Percentiles rank a stretch among this genome's conserved stretches.
These are phyloP conservation scores for Agrilus cyanescens DNA, from an alignment of 2,888 invertebrate species.

Conservation along the genomic window DNA sequence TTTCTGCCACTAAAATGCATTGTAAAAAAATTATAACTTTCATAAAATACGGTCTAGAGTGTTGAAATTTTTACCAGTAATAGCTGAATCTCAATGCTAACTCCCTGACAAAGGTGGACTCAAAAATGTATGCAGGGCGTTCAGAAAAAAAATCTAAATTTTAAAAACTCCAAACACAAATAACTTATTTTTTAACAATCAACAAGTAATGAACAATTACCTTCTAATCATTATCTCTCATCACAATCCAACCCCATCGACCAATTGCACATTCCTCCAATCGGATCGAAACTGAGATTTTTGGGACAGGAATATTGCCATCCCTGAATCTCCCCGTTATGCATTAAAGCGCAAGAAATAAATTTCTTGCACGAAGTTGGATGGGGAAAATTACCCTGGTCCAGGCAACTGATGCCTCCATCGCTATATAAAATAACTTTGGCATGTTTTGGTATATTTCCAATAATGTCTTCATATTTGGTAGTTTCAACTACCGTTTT, in stretches of 20 bases:
- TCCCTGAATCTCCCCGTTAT: slow-evolving; percentile 63
- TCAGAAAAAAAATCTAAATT: no score
- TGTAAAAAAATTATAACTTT: no score
- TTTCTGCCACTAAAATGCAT: no score
- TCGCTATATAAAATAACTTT: slow-evolving; percentile 53
- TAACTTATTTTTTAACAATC: no score
- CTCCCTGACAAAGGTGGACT: no score
- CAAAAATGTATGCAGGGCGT: no score
- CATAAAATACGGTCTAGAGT: no score
- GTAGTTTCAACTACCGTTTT: no score
- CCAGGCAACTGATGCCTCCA: slow-evolving; percentile 71
- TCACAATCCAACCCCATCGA: slow-evolving; percentile 69
- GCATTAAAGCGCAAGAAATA: slow-evolving; percentile 78
- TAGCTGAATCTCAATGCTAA: no score
- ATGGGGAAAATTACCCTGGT: slow-evolving; percentile 86
- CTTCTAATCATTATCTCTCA: slow-evolving; percentile 30
- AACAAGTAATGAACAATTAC: no score
- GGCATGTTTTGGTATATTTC: slow-evolving; percentile 41
- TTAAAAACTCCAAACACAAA: no score
- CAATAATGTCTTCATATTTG: slow-evolving; percentile 28
- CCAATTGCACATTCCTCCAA: slow-evolving; percentile 88
- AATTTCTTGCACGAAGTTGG: slow-evolving; percentile 84
- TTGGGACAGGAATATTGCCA: slow-evolving; percentile 86
- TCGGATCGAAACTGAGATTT: slow-evolving; percentile 76
- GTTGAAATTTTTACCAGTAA: no score